phyloP scores from a whole-genome alignment of 2,797 vertebrate species.

The Tadarida brasiliensis region DNA sequence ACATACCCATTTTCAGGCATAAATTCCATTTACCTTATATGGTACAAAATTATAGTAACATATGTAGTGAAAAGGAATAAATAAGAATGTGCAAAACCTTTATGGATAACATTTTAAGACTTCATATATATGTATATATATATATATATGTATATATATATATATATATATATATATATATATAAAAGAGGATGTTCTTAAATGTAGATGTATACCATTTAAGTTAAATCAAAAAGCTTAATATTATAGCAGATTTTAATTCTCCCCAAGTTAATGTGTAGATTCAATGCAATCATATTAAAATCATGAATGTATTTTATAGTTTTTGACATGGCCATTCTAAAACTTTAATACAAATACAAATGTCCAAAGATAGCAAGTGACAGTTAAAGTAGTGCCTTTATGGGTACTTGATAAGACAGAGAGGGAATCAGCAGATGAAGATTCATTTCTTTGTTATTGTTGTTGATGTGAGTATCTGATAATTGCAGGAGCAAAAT shows the following conservation, averaged over 20 bases:
- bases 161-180: neutral
- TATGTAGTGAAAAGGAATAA: neutral
- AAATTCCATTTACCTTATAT: neutral
- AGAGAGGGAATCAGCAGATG: neutral
- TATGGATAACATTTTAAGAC: neutral
- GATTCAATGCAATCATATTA: neutral
- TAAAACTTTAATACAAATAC: neutral
- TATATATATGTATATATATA: no score
- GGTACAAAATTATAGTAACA: neutral
- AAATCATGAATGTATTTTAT: neutral
- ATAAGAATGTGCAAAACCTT: neutral
- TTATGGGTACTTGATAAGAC: neutral
- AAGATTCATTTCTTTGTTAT: neutral
- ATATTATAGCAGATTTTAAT: neutral
- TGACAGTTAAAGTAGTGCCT: neutral
- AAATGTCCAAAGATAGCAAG: neutral
- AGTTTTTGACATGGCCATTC: neutral
- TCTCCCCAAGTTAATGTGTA: neutral
- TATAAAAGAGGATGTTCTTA: neutral
- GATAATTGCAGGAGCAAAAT: neutral
- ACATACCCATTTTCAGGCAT: neutral
- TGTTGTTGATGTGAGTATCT: neutral
- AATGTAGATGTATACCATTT: neutral
- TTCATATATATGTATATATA: neutral
- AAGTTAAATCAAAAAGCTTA: neutral